These are phyloP conservation scores for Embiotoca jacksoni DNA, from an alignment of 2,113 vertebrate species.

Conservation along the genomic window DNA sequence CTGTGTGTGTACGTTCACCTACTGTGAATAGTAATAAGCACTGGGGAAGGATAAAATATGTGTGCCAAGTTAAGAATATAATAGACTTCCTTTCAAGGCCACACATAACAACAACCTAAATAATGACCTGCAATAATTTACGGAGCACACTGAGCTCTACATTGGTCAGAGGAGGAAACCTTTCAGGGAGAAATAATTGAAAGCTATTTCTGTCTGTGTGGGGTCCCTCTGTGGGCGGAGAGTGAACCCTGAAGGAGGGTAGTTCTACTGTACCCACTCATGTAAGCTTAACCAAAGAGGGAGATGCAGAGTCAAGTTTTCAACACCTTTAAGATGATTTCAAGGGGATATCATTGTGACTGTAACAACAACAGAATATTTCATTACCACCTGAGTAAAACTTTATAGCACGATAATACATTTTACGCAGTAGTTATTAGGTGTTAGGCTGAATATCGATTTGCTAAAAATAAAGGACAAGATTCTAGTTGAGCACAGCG, in stretches of 20 bases:
- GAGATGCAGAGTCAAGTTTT: neutral
- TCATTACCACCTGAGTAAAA: slow-evolving; percentile 1
- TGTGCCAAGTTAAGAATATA: slow-evolving; percentile 73
- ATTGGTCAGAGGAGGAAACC: slow-evolving; percentile 37
- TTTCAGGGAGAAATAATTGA: slow-evolving; percentile 60
- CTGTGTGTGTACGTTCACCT: slow-evolving; percentile 40
- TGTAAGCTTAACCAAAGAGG: slow-evolving; percentile 3
- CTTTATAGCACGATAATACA: neutral
- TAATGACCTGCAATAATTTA: slow-evolving; percentile 73
- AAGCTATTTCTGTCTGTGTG: slow-evolving; percentile 39
- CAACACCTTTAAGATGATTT: slow-evolving; percentile 8
- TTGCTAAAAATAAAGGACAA: neutral
- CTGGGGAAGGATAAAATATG: slow-evolving; percentile 69
- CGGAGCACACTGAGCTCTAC: slow-evolving; percentile 41
- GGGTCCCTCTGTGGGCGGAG: slow-evolving; percentile 18
- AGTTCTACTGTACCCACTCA: neutral
- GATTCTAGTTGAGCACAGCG: too few species aligned
- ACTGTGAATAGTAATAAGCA: slow-evolving; percentile 73
- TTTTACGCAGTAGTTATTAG: neutral
- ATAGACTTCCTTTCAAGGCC: slow-evolving; percentile 72
- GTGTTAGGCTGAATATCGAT: neutral
- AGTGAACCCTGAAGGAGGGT: slow-evolving; percentile 7
- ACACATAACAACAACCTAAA: slow-evolving; percentile 69
- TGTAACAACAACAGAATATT: neutral
- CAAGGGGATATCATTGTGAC: neutral